Evolutionary conservation across 2,888 invertebrate genomes (phyloP), one percentile per base, ranked within the genome.

Genomic region (Agrotis segetum): DNA sequence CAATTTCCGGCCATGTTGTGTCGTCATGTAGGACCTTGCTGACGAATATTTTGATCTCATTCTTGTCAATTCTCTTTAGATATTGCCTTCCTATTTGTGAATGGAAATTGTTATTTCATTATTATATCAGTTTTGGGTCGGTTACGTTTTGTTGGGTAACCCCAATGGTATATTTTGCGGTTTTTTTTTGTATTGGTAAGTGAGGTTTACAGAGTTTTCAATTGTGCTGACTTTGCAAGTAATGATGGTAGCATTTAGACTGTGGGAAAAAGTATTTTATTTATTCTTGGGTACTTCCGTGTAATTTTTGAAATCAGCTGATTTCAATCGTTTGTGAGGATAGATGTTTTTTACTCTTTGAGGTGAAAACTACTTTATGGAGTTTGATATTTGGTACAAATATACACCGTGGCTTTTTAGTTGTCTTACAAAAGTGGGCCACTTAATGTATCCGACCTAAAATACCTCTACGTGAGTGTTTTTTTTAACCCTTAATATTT

Each of bases 1-100:
- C 78, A 85, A 84, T 85, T 71, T 85, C 86, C 83, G 74, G 66
- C 55, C 65, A 84, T 67, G 53, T 64, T 19, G 64, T 74, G 69
- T 70, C 70, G 71, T 70, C 84, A 79, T 61, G 44, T 61, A 24
- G 77, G 50, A 63, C 52, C 29, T 49, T 71, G 56, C 69, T 74
- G 74, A 67, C 62, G 70, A 74, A 69, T 83, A 72, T 83, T 83
- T 85, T 68, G 74, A 77, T 71, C 60, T 69, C 66, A 24, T 68
- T 74, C 60, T 68, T 67, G 49, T 40, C 63, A 71, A 79, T 75
- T 77, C 72, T 85, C 83, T 74, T 72, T 72, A 72, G 62, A 58
- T 71, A 79, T 83, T 79, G 60, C 46, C 66, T 79, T 83, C 77
- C 77, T 72, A 76, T 83, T 76, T 70, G 58, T 59, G 14, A 40